Evolutionary conservation across 2,797 vertebrate species (phyloP).

Genomic region (Siniperca undulata): DNA sequence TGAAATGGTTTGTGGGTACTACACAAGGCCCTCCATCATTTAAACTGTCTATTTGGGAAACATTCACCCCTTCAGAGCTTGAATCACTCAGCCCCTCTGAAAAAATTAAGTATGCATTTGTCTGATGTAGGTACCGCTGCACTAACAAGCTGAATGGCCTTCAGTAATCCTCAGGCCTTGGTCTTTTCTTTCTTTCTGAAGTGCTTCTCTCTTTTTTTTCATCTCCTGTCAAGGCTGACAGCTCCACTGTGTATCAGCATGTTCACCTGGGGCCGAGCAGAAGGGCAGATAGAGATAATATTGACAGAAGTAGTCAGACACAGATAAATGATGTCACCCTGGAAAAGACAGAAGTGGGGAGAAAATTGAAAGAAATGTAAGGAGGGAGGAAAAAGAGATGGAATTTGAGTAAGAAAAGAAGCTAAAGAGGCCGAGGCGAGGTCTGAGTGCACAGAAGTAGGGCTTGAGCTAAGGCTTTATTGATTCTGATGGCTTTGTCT

Average conservation of each 20-base stretch:
- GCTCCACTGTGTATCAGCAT: conserved; percentile 69
- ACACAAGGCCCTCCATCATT: conserved; percentile 74
- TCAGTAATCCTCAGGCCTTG: conserved; percentile 73
- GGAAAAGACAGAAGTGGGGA: conserved; percentile 51
- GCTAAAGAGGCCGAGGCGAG: conserved; percentile 47
- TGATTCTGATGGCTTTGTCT: conserved; percentile 80
- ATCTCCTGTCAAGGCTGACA: conserved; percentile 77
- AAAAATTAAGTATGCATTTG: conserved; percentile 71
- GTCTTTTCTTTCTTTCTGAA: conserved; percentile 69
- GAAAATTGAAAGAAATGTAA: conserved; percentile 47
- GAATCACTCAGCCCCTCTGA: conserved; percentile 62
- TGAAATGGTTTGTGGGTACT: conserved; percentile 75
- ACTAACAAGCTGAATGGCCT: conserved; percentile 82
- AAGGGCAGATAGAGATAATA: conserved; percentile 77
- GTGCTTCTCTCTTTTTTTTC: conserved; percentile 52
- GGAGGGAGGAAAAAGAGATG: conserved; percentile 10
- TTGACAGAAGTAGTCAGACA: conserved; percentile 75
- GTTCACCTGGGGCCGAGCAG: conserved; percentile 73
- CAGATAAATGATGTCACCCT: conserved; percentile 69
- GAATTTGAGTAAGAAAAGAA: conserved; percentile 55
- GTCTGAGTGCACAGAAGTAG: conserved; percentile 61
- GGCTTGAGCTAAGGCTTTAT: conserved; percentile 75
- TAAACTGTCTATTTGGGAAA: conserved; percentile 77
- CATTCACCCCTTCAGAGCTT: conserved; percentile 60
- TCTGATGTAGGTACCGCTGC: conserved; percentile 66